phyloP scores from a whole-genome alignment of 2,797 vertebrate species.

The Pachyuromys duprasi region DNA sequence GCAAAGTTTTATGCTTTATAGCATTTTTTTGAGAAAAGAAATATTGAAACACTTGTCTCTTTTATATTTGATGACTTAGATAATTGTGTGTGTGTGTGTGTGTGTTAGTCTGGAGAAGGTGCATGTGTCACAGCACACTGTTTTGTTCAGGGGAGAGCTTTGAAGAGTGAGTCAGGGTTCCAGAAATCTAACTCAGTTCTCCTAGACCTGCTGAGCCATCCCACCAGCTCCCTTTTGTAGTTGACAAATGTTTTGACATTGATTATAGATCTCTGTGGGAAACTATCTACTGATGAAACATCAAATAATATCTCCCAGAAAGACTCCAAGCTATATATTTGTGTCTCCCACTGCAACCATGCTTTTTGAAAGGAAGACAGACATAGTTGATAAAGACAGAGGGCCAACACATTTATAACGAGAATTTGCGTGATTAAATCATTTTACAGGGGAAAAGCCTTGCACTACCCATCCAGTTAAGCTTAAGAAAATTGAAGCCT shows the following conservation, averaged over 20 bases:
- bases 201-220: background rate
- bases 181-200: background rate
- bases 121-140: background rate
- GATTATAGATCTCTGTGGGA: background rate
- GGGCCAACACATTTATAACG: background rate
- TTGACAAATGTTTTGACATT: background rate
- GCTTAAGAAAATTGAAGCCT: background rate
- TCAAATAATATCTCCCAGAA: background rate
- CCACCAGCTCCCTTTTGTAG: background rate
- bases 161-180: background rate
- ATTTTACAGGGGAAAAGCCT: background rate
- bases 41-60: background rate
- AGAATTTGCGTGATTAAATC: background rate
- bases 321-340: background rate
- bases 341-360: background rate
- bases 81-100: background rate
- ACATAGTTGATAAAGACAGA: background rate
- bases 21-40: conserved; percentile 37
- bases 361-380: background rate
- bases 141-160: background rate
- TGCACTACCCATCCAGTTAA: background rate
- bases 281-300: background rate
- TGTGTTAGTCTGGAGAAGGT: background rate
- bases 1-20: background rate
- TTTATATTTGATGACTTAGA: background rate